phyloP scores from a whole-genome alignment of 2,797 vertebrate species.

The Orestias chungarensis region DNA sequence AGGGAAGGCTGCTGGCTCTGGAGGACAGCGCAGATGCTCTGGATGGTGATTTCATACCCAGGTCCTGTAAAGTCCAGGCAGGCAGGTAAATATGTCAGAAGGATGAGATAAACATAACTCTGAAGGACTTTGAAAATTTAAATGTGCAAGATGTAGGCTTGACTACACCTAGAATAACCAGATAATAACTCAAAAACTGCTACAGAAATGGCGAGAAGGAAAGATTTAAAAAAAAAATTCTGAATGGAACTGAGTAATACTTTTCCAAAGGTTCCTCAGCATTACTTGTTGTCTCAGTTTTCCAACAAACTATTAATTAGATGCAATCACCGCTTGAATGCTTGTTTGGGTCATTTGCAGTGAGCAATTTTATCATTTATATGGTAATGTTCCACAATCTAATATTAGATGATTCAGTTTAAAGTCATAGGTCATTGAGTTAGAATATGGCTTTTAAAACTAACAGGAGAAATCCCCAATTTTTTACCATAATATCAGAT shows the following conservation, averaged over 20 bases:
- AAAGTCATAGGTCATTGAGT: neutral
- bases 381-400: neutral
- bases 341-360: neutral
- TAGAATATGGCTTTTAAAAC: neutral
- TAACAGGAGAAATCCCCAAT: neutral
- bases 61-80: slow-evolving; percentile 89
- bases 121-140: neutral
- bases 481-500: neutral
- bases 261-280: neutral
- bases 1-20: slow-evolving; percentile 82
- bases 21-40: slow-evolving; percentile 81
- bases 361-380: neutral
- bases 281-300: neutral
- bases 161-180: neutral
- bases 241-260: neutral
- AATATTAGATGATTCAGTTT: neutral
- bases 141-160: neutral
- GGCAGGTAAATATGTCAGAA: slow-evolving; percentile 82
- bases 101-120: neutral
- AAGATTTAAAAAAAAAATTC: too few species aligned
- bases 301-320: neutral
- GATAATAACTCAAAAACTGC: neutral
- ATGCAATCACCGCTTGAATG: neutral
- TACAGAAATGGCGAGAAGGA: neutral
- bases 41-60: slow-evolving; percentile 81